Evolutionary conservation across 2,888 invertebrate species (phyloP).

Genomic region (Cyclophora albipunctata): DNA sequence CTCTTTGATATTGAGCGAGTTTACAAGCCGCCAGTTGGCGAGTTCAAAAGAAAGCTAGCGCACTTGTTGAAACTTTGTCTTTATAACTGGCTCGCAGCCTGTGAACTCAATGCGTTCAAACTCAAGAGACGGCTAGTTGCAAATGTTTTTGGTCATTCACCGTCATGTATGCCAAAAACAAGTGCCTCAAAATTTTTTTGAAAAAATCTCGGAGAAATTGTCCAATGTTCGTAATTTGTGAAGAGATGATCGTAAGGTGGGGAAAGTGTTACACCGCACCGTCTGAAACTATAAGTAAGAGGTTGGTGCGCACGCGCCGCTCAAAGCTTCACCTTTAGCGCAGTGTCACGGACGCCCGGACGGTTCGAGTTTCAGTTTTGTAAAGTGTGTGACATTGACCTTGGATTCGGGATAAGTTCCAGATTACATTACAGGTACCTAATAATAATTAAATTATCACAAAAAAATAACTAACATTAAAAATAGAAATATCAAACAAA

Average conservation of each 20-base stretch:
- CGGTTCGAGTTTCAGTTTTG: slow-evolving; percentile 10
- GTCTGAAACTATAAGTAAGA: slow-evolving; percentile 66
- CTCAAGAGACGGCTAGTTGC: too few relatives aligned
- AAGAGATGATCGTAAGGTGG: slow-evolving; percentile 50
- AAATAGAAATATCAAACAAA: background rate
- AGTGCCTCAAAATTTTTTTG: too few relatives aligned
- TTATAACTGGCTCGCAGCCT: too few relatives aligned
- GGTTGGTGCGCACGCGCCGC: slow-evolving; percentile 38
- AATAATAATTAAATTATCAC: background rate
- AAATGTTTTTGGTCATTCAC: too few relatives aligned
- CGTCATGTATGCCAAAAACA: too few relatives aligned
- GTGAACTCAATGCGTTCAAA: too few relatives aligned
- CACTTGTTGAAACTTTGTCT: too few relatives aligned
- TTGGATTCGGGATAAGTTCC: slow-evolving; percentile 8
- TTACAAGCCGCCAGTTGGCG: too few relatives aligned
- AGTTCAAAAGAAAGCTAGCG: too few relatives aligned
- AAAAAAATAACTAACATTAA: background rate
- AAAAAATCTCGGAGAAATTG: slow-evolving; percentile 28
- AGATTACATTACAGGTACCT: slow-evolving; percentile 8
- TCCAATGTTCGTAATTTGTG: slow-evolving; percentile 23
- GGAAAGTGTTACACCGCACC: slow-evolving; percentile 59
- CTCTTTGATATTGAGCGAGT: too few relatives aligned
- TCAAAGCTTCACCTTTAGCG: slow-evolving; percentile 45
- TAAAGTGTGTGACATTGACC: slow-evolving; percentile 24
- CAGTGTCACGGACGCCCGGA: slow-evolving; percentile 37